Percentiles rank a stretch among this genome's conserved stretches.
Conservation (phyloP, 2,113 vertebrate genomes). For the Eolophus roseicapilla region DNA sequence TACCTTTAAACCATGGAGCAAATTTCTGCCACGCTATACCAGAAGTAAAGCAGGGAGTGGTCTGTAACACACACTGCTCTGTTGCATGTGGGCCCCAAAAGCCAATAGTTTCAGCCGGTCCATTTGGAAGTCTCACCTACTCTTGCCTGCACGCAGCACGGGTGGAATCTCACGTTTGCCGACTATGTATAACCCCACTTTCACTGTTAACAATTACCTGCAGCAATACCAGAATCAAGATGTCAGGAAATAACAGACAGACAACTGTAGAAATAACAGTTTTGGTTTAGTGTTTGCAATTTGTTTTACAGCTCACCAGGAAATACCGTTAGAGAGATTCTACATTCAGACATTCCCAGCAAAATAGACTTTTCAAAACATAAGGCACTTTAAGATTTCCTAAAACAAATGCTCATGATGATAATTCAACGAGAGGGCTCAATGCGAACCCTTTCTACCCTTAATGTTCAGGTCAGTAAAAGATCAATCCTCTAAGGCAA, state of each 20-base stretch:
- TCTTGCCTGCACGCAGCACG: neutral
- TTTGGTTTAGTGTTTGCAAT: slow-evolving; percentile 55
- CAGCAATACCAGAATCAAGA: neutral
- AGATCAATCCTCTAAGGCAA: slow-evolving; percentile 36
- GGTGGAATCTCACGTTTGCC: neutral
- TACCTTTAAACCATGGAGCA: neutral
- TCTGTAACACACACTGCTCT: neutral
- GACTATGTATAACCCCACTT: rapidly evolving
- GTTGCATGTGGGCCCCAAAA: neutral
- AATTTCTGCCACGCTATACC: neutral
- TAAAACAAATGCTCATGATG: slow-evolving; percentile 43
- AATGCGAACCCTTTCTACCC: neutral
- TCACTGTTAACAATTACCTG: neutral
- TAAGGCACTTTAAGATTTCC: slow-evolving; percentile 65
- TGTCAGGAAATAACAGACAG: neutral
- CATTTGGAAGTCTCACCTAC: neutral
- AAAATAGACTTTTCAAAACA: slow-evolving; percentile 60
- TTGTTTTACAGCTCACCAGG: slow-evolving; percentile 59
- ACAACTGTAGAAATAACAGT: slow-evolving; percentile 23
- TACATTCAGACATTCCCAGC: slow-evolving; percentile 48
- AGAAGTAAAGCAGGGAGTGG: neutral
- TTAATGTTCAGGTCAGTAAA: slow-evolving; percentile 17
- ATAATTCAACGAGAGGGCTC: slow-evolving; percentile 26
- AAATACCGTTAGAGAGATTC: slow-evolving; percentile 54
- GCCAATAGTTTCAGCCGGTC: neutral